phyloP scores from a whole-genome alignment of 2,113 vertebrate species.

The Psophia crepitans region DNA sequence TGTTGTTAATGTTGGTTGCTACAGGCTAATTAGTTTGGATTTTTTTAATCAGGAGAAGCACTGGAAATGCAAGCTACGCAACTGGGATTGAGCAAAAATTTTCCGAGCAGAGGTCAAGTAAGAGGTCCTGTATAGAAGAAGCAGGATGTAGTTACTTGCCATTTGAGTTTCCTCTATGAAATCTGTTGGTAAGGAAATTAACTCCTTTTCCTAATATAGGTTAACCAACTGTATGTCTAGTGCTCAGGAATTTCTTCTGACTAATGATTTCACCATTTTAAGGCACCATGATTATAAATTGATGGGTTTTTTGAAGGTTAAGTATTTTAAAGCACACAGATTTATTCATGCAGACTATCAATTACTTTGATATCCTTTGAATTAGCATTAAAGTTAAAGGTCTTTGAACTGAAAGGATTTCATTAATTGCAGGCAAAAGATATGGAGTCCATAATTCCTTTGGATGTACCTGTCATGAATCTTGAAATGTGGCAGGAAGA shows the following conservation, averaged over 20 bases:
- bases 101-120: not conserved
- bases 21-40: constrained; percentile 49
- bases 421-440: constrained; percentile 46
- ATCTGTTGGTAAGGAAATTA: not conserved
- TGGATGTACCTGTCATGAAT: constrained; percentile 45
- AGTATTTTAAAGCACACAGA: constrained; percentile 39
- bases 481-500: constrained; percentile 49
- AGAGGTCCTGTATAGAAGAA: not conserved
- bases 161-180: not conserved
- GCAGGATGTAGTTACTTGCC: not conserved
- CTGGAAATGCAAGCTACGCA: not conserved
- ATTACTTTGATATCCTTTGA: constrained; percentile 50
- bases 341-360: constrained; percentile 42
- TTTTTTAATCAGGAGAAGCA: not conserved
- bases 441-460: constrained; percentile 42
- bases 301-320: constrained; percentile 7
- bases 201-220: not conserved
- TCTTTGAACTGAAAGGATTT: constrained; percentile 50
- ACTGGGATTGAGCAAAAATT: not conserved
- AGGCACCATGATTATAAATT: constrained; percentile 4
- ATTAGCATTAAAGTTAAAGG: constrained; percentile 27
- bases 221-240: not conserved
- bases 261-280: constrained; percentile 11
- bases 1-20: constrained; percentile 3
- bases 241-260: not conserved